A percentile compares a stretch with the other conserved stretches of the same genome.
phyloP scores from a whole-genome alignment of 2,113 vertebrate genomes.

The Serilophus lunatus region DNA sequence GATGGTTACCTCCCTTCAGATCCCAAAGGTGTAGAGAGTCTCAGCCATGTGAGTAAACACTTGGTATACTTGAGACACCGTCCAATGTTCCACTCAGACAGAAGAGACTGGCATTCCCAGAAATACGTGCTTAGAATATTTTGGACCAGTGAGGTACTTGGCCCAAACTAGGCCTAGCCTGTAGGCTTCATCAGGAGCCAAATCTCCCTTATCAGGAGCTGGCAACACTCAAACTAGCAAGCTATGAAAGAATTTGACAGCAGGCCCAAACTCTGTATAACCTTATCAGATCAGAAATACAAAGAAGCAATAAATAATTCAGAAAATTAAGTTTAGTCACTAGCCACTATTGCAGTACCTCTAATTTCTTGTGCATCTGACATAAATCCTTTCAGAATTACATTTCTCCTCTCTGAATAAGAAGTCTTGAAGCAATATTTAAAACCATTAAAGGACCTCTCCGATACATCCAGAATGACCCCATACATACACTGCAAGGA shows the following conservation, averaged over 20 bases:
- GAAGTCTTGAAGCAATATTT: neutral
- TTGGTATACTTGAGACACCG: neutral
- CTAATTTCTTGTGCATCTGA: neutral
- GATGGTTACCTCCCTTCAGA: neutral
- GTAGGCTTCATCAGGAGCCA: neutral
- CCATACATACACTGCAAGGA: neutral
- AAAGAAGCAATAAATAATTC: neutral
- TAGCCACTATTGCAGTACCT: neutral
- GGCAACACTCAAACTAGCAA: neutral
- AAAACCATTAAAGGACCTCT: neutral
- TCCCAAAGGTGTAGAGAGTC: neutral
- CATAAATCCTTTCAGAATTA: neutral
- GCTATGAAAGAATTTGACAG: neutral
- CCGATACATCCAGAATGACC: neutral
- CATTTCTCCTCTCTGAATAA: neutral
- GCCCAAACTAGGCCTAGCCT: neutral
- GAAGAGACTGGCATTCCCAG: neutral
- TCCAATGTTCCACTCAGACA: neutral
- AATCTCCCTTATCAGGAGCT: neutral
- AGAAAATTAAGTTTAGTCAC: neutral
- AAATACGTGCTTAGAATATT: neutral
- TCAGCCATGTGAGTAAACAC: neutral
- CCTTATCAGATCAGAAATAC: neutral
- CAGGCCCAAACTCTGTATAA: neutral
- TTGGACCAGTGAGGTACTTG: neutral